Base-by-base conservation (phyloP, 2,888 invertebrate species). In the Fragum fragum region DNA sequence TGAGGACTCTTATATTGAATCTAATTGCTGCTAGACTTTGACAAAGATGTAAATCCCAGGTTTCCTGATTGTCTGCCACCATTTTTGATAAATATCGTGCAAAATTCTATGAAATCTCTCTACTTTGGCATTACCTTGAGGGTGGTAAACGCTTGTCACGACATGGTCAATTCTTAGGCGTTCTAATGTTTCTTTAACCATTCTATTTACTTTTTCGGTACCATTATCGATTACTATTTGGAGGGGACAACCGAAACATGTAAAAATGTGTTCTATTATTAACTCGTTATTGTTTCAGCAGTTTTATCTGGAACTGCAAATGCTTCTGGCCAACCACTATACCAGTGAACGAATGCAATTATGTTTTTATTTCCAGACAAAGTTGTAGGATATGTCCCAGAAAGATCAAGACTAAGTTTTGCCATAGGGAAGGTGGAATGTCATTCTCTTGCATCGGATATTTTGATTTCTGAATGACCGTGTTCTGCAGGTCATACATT, bases 1-100 rank as follows among this genome's bases (percentile, higher is more conserved):
- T 26, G 86, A 63, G 9, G 74, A 75, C 55, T 80, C 61, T 83
- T 14, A 69, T 52, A 55, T 53, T 73, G 39, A 82, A 87, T 14
- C 82, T 36, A 11, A 85, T 73, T 14, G 75, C 85, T n/a, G n/a
- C n/a, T n/a, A n/a, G n/a, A 9, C 26, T 21, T 29, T 71, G 55
- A 32, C 23, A 53, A 23, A 55, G 55, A 53, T 53, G 29, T 55
- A 39, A 42, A 23, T 69, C 69, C 42, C 69, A 36, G 26, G 53
- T 26, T n/a, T 55, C 29, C 53, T 69, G 42, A 47, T 69, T 21
- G 7, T 69, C 42, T 18, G 18, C 16, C 7, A 42, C 16, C 11
- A 11, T 69, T 29, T 55, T 16, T 16, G n/a, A 7, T 11, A 42
- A 42, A 42, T 42, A 42, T 42, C 42, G 23, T 52, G 71, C 32